Evolutionary conservation across 1,140 invertebrate genomes (phyloP), one percentile per base, ranked within the genome.

Genomic region (Eufriesea mexicana): DNA sequence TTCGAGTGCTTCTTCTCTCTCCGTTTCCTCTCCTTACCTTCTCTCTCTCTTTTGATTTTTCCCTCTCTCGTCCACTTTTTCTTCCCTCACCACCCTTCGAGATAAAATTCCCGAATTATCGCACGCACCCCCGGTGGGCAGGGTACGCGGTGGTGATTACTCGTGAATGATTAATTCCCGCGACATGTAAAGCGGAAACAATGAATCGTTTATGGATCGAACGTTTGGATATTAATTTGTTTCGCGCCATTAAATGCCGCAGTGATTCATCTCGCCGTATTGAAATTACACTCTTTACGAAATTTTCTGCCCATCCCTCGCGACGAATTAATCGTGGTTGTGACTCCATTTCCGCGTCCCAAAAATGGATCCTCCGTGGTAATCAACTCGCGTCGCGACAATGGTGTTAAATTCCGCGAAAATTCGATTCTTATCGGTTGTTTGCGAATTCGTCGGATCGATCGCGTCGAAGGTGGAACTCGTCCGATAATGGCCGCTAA

Each of bases 11-110:
- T 71, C 25, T 28, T 28, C 16, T 28, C 25, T 20, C 10, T 4
- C 0, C n/a, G 10, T 67, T 67, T 7, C 45, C 45, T 35, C 57
- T 74, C 61, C 61, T 25, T 16, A 14, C 61, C 81, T 49, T 55
- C 59, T 64, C 35, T 74, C 45, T 55, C 28, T 61, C 47, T 74
- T 74, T 61, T 55, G 74, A 73, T 25, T 74, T 74, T 68, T 62
- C 18, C 18, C 5, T 16, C 16, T 18, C 18, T 55, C 18, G 0
- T 55, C 18, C 5, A 16, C 14, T 28, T 61, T 5, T 45, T 45
- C 7, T 9, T 25, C 20, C 49, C 7, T 59, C 12, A 57, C 1
- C 20, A 23, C n/a, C n/a, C 1, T 1, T 35, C 35, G 35, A 35
- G 35, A 35, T 35, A 4, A 35, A 35, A 35, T 35, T 35, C 35